Percentiles rank a stretch among this genome's conserved stretches.
These are phyloP conservation scores for Micropoecilia bifurca DNA, from an alignment of 2,797 vertebrate species.

Conservation along the genomic window DNA sequence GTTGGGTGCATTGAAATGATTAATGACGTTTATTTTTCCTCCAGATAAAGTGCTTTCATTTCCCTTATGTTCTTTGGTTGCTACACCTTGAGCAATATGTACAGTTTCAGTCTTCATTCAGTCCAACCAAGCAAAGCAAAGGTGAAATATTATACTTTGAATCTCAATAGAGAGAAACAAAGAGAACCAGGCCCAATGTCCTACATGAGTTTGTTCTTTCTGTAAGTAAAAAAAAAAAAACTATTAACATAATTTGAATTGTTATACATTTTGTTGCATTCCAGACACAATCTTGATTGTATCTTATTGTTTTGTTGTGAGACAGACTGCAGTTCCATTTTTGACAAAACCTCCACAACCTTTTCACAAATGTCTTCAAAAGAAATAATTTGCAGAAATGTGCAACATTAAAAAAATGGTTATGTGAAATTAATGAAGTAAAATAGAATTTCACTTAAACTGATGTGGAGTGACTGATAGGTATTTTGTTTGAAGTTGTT, in stretches of 20 bases:
- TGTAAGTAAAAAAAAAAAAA: neutral
- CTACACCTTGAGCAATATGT: neutral
- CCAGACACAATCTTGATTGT: neutral
- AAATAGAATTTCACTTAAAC: neutral
- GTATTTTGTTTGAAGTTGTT: neutral
- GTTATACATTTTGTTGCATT: neutral
- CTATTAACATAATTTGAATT: neutral
- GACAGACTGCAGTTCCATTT: neutral
- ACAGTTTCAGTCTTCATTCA: constrained; percentile 8
- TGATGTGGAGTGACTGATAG: neutral
- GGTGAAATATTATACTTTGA: neutral
- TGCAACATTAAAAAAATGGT: neutral
- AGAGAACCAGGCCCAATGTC: constrained; percentile 13
- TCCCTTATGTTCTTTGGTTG: neutral
- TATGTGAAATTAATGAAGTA: neutral
- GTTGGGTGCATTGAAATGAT: constrained; percentile 30
- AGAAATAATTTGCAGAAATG: neutral
- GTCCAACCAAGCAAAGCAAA: constrained; percentile 3
- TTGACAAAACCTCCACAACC: neutral
- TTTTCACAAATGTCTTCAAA: neutral
- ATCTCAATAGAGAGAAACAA: constrained; percentile 16
- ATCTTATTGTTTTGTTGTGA: neutral
- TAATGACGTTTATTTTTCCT: constrained; percentile 18
- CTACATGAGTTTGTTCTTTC: constrained; percentile 12
- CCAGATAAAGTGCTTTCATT: constrained; percentile 5